Base-by-base conservation (phyloP, 2,797 vertebrate genomes). In the Poeciliopsis gracilis region DNA sequence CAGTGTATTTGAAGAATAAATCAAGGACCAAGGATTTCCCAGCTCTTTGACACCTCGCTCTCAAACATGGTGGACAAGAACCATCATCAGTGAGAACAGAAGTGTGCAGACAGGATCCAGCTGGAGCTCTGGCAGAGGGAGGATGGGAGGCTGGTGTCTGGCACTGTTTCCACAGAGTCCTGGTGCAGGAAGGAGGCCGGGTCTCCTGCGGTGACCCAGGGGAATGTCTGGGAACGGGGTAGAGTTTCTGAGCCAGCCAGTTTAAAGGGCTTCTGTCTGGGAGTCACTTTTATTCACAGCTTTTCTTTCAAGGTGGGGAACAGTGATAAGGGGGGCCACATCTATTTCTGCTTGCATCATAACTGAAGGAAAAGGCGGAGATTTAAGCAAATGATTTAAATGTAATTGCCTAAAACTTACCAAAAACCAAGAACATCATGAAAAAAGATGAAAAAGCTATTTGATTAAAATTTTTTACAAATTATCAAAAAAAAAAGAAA, bases 241-340 rank as follows among this genome's bases (percentile, higher is more conserved):
- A 41, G 63, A 82, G 85, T 92, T 91, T 92, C 90, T 77, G 59
- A 66, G 79, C 83, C 38, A 73, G 85, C 75, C 75, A 83, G 84
- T 92, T 92, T 88, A 79, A 89, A 85, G 70, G 53, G 87, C 66
- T 91, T 92, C 84, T 92, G 79, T 93, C 81, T 84, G 80, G 80
- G 87, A 89, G 84, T 84, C 87, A 89, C 78, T 90, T 89, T 92
- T 90, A 84, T 90, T 84, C 84, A 80, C 36, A 81, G 82, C 76
- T 87, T 79, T 88, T 75, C 81, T 73, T 87, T 84, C 79, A 69
- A 75, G 78, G 78, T 73, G 77, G 76, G 83, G 7, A 78, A 84
- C 49, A 81, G 45, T 38, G 78, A 83, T 85, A 88, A 51, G 20
- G 76, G 84, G 72, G 83, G 79, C 87, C 85, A 86, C 33, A 77